A percentile compares a stretch with the other conserved stretches of the same genome.
Evolutionary conservation across 2,888 invertebrate species (phyloP).

Genomic region (Amblyjoppa proteus): DNA sequence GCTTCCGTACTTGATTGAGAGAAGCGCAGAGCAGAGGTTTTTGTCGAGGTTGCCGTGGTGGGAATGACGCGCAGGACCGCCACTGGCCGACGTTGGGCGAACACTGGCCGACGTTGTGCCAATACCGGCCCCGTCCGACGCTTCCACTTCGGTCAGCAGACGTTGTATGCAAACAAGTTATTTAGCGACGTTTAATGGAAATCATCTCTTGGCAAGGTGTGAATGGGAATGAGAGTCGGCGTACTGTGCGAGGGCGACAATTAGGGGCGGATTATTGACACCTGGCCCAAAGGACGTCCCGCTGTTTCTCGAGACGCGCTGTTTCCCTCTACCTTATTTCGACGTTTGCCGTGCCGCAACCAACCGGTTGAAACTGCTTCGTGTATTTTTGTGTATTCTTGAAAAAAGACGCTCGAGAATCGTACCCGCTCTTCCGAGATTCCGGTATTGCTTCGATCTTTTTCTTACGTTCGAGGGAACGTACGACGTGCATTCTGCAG

Average conservation of each 20-base stretch:
- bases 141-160: constrained; percentile 71
- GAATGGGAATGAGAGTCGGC: constrained; percentile 51
- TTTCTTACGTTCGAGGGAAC: constrained; percentile 59
- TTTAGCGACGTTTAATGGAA: constrained; percentile 83
- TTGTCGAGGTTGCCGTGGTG: no score
- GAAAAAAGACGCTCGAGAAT: constrained; percentile 31
- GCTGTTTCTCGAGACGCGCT: constrained; percentile 78
- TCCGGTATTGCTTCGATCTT: constrained; percentile 77
- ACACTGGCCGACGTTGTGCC: no score
- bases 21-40: no score
- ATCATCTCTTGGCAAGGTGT: constrained; percentile 72
- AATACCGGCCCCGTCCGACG: no score
- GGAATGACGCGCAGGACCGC: no score
- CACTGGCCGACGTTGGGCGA: no score
- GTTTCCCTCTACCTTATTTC: constrained; percentile 29
- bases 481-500: constrained; percentile 17
- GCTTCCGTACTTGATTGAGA: no score
- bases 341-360: constrained; percentile 7
- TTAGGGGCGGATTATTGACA: constrained; percentile 84
- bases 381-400: constrained; percentile 36
- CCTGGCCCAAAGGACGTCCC: constrained; percentile 80
- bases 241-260: constrained; percentile 76
- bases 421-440: constrained; percentile 79
- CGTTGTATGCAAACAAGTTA: constrained; percentile 83
- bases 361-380: constrained; percentile 11